Evolutionary conservation across 2,888 invertebrate genomes (phyloP).

Genomic region (Endotricha flammealis): DNA sequence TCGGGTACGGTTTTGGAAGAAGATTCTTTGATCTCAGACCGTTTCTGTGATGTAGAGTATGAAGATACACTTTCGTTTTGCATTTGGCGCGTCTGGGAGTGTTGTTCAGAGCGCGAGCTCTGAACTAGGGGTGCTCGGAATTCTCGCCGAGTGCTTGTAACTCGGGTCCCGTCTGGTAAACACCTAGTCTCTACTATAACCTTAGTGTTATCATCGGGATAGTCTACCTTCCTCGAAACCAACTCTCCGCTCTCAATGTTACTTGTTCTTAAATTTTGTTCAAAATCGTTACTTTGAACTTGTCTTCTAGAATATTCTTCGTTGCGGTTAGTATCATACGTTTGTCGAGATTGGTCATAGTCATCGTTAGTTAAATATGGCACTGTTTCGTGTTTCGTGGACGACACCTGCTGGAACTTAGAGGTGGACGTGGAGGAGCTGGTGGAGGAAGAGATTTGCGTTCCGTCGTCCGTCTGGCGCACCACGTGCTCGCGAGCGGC

Average conservation of each 20-base stretch:
- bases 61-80: conserved; percentile 46
- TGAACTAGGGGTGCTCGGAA: conserved; percentile 63
- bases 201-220: conserved; percentile 82
- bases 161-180: conserved; percentile 81
- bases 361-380: conserved; percentile 48
- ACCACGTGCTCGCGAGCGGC: conserved; percentile 59
- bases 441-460: conserved; percentile 51
- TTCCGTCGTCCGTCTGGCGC: conserved; percentile 59
- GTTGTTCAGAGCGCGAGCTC: conserved; percentile 49
- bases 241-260: conserved; percentile 61
- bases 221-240: conserved; percentile 77
- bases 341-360: conserved; percentile 35
- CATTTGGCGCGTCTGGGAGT: conserved; percentile 33
- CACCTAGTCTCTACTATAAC: conserved; percentile 82
- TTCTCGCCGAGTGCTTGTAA: conserved; percentile 83
- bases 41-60: conserved; percentile 40
- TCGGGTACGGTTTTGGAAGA: conserved; percentile 40
- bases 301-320: conserved; percentile 35
- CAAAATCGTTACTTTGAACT: conserved; percentile 35
- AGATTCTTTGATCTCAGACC: conserved; percentile 40
- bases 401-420: conserved; percentile 53
- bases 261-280: conserved; percentile 33
- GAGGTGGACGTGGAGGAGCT: conserved; percentile 55
- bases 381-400: conserved; percentile 51
- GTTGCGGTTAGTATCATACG: conserved; percentile 42